These are phyloP conservation scores for Acrobeloides nanus DNA, from an alignment of 2,888 invertebrate genomes.

Conservation along the genomic window DNA sequence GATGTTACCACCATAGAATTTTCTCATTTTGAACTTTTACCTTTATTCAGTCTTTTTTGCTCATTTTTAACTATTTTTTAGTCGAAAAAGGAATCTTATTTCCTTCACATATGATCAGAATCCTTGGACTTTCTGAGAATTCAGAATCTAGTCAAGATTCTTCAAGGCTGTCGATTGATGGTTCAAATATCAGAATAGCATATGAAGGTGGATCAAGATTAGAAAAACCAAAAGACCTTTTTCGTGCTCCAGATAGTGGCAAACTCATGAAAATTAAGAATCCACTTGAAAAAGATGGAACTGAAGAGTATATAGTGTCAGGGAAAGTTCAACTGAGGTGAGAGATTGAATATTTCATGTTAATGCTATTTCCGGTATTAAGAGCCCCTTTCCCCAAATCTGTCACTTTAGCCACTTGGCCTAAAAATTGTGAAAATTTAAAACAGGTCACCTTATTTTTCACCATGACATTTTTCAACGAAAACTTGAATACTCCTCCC, in stretches of 20 bases:
- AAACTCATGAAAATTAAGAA: slow-evolving; percentile 19
- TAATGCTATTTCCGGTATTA: too few relatives aligned
- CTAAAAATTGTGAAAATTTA: too few relatives aligned
- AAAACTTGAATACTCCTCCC: too few relatives aligned
- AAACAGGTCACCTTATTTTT: too few relatives aligned
- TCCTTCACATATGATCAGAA: slow-evolving; percentile 18
- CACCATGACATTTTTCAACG: too few relatives aligned
- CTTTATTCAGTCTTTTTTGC: too few relatives aligned
- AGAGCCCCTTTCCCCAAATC: too few relatives aligned
- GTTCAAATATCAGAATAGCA: slow-evolving; percentile 13
- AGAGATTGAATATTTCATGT: too few relatives aligned
- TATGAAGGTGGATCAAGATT: slow-evolving; percentile 19
- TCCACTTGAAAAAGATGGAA: slow-evolving; percentile 20
- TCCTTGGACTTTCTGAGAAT: not conserved
- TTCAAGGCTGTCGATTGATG: slow-evolving; percentile 5
- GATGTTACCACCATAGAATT: too few relatives aligned
- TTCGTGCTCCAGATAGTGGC: slow-evolving; percentile 32
- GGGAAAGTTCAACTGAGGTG: slow-evolving; percentile 33
- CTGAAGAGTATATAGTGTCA: slow-evolving; percentile 25
- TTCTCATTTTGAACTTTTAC: too few relatives aligned
- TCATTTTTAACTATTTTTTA: slow-evolving; percentile 20
- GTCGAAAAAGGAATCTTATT: slow-evolving; percentile 32
- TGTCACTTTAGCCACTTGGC: too few relatives aligned
- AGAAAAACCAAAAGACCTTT: slow-evolving; percentile 23
- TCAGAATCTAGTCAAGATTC: not conserved